These are phyloP conservation scores for Rhineura floridana DNA, from an alignment of 2,113 vertebrate species.

Conservation along the genomic window DNA sequence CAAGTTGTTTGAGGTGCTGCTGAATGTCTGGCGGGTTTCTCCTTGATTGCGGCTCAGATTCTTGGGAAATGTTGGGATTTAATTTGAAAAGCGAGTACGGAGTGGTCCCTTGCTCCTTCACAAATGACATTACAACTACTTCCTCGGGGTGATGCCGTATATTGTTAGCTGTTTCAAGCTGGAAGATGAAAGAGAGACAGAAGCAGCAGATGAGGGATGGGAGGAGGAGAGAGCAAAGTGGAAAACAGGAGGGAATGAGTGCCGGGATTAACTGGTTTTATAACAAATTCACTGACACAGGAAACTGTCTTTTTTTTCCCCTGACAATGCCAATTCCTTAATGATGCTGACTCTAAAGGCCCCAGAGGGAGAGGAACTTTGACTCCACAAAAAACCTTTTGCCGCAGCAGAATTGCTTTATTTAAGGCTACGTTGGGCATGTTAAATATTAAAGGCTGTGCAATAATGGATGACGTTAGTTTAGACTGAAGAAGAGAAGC, in stretches of 20 bases:
- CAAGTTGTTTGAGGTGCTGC: background rate
- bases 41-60: background rate
- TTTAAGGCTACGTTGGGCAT: slow-evolving; percentile 36
- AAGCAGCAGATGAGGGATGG: accelerated
- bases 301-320: slow-evolving; percentile 46
- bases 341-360: background rate
- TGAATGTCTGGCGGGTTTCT: background rate
- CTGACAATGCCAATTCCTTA: slow-evolving; percentile 56
- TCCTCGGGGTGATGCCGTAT: background rate
- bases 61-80: background rate
- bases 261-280: background rate
- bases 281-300: slow-evolving; percentile 47
- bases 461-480: background rate
- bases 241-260: accelerated
- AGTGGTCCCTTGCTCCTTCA: background rate
- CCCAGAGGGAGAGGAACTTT: slow-evolving; percentile 41
- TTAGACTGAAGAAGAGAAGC: background rate
- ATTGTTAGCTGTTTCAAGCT: accelerated
- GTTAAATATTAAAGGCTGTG: slow-evolving; percentile 3
- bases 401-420: slow-evolving; percentile 47
- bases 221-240: accelerated
- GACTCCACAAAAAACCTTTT: slow-evolving; percentile 38
- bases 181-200: background rate
- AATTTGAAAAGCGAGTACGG: background rate
- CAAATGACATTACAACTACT: background rate